Conservation (phyloP, 2,888 invertebrate genomes). For the Aspidiotus rigidus region DNA sequence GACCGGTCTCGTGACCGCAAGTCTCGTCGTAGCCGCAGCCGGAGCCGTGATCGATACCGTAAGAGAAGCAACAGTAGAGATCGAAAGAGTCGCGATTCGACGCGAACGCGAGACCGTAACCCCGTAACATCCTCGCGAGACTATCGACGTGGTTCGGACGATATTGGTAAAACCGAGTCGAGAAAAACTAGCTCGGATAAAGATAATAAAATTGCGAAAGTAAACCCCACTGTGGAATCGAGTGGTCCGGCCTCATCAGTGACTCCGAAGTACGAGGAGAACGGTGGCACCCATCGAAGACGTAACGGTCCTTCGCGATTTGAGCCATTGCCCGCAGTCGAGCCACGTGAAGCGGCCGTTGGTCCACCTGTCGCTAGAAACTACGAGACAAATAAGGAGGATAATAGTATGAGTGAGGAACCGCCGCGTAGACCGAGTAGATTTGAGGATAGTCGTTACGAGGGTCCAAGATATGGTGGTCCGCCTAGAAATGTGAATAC, state of each 20-base stretch:
- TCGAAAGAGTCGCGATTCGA: conserved; percentile 43
- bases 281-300: not conserved
- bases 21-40: conserved; percentile 41
- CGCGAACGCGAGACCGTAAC: conserved; percentile 37
- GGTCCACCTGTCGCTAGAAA: no score
- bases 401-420: not conserved
- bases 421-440: not conserved
- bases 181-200: conserved; percentile 1
- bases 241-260: not conserved
- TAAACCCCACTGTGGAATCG: not conserved
- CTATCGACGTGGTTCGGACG: conserved; percentile 33
- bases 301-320: not conserved
- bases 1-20: conserved; percentile 22
- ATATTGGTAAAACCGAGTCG: not conserved
- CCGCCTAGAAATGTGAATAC: no score
- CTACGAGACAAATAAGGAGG: not conserved
- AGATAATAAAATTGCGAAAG: not conserved
- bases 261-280: not conserved
- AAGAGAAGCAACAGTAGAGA: conserved; percentile 48
- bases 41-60: conserved; percentile 49
- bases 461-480: no score
- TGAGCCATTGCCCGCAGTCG: no score
- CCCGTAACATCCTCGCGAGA: conserved; percentile 33
- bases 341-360: no score
- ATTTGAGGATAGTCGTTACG: not conserved